Percentiles rank a stretch among this genome's conserved stretches.
Evolutionary conservation across 2,888 invertebrate species (phyloP).

Genomic region (Gortyna flavago): DNA sequence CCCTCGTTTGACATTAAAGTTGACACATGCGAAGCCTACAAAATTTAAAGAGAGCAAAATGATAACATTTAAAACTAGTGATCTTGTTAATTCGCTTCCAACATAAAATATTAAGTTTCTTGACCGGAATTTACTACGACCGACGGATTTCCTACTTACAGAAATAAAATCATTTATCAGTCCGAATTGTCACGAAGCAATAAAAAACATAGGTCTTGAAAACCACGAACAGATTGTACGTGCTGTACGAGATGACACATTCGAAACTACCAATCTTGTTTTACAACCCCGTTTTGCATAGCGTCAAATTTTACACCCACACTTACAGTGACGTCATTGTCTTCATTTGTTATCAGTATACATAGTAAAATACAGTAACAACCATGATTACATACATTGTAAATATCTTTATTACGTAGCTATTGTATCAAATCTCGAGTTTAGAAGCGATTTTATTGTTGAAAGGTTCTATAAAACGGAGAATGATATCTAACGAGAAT

Average conservation of each 20-base stretch:
- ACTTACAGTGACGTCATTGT: conserved; percentile 13
- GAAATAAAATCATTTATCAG: not conserved
- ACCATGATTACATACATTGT: conserved; percentile 24
- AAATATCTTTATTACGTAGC: conserved; percentile 16
- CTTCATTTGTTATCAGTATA: conserved; percentile 6
- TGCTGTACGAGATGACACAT: not conserved
- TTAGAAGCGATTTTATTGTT: conserved; percentile 27
- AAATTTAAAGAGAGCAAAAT: too few relatives aligned
- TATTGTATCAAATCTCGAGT: conserved; percentile 11
- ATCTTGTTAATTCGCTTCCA: not conserved
- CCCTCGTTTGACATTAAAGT: too few relatives aligned
- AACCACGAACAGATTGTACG: not conserved
- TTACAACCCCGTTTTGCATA: conserved; percentile 2
- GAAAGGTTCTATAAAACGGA: conserved; percentile 23
- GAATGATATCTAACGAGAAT: conserved; percentile 11
- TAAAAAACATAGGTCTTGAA: not conserved
- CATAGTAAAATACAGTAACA: not conserved
- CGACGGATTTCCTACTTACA: not conserved
- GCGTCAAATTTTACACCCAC: conserved; percentile 10
- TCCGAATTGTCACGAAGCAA: not conserved
- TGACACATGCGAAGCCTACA: not conserved
- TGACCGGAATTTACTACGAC: conserved; percentile 6
- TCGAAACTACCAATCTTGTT: conserved; percentile 4
- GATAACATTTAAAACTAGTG: not conserved
- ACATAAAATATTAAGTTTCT: not conserved